Conservation (phyloP, 2,888 invertebrate species). For the Aradus depressus region DNA sequence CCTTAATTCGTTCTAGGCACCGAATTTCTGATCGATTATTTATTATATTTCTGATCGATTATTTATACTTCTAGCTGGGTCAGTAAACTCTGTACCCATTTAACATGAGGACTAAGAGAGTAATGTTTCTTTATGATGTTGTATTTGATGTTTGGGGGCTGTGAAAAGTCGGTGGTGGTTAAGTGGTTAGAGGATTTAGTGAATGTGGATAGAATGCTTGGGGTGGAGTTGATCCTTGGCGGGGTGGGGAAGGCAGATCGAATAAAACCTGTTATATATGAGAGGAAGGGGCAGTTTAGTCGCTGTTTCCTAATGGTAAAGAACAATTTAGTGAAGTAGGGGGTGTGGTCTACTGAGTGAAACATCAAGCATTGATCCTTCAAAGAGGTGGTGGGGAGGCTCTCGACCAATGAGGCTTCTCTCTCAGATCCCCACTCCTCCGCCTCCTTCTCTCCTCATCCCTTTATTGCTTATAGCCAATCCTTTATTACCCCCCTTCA, state of each 20-base stretch:
- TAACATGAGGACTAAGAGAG: no score
- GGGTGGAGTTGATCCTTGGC: neutral
- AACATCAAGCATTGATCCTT: conserved; percentile 16
- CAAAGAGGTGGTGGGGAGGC: conserved; percentile 22
- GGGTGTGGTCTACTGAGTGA: conserved; percentile 13
- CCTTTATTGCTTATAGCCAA: conserved; percentile 15
- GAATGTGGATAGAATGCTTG: neutral
- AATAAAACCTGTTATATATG: conserved; percentile 6
- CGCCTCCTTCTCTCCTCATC: conserved; percentile 8
- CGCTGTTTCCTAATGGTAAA: conserved; percentile 25
- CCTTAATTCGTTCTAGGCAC: no score
- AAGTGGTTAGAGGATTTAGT: neutral
- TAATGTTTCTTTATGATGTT: no score
- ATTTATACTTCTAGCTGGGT: no score
- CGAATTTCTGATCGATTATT: no score
- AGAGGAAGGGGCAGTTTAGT: no score
- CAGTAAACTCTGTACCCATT: no score
- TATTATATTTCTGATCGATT: no score
- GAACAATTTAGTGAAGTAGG: conserved; percentile 17
- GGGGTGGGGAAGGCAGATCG: neutral
- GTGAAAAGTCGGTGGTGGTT: no score
- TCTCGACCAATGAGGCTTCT: conserved; percentile 21
- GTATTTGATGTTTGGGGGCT: no score
- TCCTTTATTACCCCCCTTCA: conserved; percentile 17
- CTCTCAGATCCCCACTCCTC: conserved; percentile 14